Evolutionary conservation across 2,888 invertebrate species (phyloP), one percentile per base, ranked within the genome.

Genomic region (Perizoma flavofasciatum): DNA sequence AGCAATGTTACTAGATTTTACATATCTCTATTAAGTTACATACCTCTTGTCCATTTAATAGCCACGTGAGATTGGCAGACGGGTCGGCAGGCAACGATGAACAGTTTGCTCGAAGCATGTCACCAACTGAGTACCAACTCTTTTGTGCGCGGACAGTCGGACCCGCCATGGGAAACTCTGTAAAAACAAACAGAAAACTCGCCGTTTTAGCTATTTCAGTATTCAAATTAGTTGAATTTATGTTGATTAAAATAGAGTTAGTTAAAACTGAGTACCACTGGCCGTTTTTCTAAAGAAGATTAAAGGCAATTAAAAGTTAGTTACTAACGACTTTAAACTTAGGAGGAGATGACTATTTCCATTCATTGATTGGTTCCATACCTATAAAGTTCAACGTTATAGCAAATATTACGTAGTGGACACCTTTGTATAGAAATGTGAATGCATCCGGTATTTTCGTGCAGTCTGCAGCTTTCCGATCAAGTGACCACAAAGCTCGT

Each of bases 41-140:
- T 77, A 90, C 91, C 88, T 91, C 89, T 81, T 94, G 94, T 81
- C 95, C 95, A 82, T 96, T 96, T 63, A 96, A 90, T 49, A 94
- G 87, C 93, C 96, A 96, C 69, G 94, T 94, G 66, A 96, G 92
- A 71, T 93, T 93, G 37, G 95, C 95, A 5, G 94, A 92, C 0
- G 96, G 96, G 69, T 93, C 94, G 9, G 95, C 94, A 6, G 94
- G 94, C 8, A 94, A 92, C 5, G 95, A 93, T 10, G 94, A 93
- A 82, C 96, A 96, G 86, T 95, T 95, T 55, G 95, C 95, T 59
- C 93, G 89, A 65, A 96, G 91, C 81, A 92, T 93, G 73, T 96
- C 95, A 32, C 95, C 95, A 34, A 93, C 92, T 60, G 95, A 94
- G 82, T 96, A 94, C 80, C 95, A 94, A 69, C 94, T 94, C 76